Conservation (phyloP, 2,888 invertebrate species). For the Micropterix aruncella region DNA sequence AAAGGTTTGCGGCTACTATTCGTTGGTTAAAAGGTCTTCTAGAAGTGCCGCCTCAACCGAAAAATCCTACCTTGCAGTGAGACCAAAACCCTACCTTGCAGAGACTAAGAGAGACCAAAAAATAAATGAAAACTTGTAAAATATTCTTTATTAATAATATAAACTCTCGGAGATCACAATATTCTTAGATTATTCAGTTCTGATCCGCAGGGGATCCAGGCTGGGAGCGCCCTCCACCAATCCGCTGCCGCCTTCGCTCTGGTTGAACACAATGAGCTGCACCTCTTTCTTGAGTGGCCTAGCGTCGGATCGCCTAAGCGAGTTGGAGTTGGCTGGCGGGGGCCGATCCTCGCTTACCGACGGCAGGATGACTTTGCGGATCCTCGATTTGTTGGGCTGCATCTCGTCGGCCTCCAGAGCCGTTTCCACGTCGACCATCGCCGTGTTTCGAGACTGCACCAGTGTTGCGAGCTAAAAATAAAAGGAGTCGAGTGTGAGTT, state of each 20-base stretch:
- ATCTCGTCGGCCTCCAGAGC: constrained; percentile 37
- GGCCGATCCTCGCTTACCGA: constrained; percentile 1
- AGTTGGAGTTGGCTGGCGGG: background rate
- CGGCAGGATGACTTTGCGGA: constrained; percentile 21
- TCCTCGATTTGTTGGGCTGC: constrained; percentile 19
- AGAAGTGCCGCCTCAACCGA: too few species aligned
- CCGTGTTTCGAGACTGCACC: constrained; percentile 31
- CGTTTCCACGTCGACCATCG: constrained; percentile 34
- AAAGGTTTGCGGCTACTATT: too few species aligned
- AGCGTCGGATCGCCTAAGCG: background rate
- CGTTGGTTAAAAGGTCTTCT: too few species aligned
- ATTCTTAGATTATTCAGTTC: too few species aligned
- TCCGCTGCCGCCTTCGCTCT: constrained; percentile 20
- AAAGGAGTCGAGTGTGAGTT: too few species aligned
- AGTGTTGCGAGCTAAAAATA: constrained; percentile 25
- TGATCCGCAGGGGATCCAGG: constrained; percentile 24
- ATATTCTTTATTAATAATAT: too few species aligned
- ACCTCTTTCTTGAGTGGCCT: constrained; percentile 22
- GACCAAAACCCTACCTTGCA: too few species aligned
- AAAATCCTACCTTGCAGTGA: too few species aligned
- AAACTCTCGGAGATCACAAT: too few species aligned
- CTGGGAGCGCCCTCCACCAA: constrained; percentile 22
- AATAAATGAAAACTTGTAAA: too few species aligned
- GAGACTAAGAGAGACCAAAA: too few species aligned
- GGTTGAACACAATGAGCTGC: constrained; percentile 29